Evolutionary conservation across 2,888 invertebrate species (phyloP).

Genomic region (Cactoblastis cactorum): DNA sequence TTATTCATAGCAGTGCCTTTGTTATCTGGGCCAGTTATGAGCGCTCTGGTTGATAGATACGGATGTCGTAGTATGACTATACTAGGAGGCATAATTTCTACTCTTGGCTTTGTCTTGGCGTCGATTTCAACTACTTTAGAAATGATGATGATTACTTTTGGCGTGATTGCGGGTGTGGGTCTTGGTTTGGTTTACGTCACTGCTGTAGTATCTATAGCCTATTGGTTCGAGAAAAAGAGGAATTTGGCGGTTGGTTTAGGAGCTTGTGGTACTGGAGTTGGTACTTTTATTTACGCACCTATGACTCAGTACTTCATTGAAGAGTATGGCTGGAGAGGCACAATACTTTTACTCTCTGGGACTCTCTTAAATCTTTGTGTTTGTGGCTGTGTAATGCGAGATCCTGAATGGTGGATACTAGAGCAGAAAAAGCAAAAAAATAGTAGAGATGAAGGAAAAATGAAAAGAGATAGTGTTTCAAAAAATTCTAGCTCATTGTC

Average conservation of each 20-base stretch:
- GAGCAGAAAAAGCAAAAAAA: slow-evolving; percentile 79
- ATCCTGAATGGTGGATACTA: slow-evolving; percentile 89
- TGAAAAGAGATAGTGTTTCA: slow-evolving; percentile 49
- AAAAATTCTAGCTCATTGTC: slow-evolving; percentile 75
- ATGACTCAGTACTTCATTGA: slow-evolving; percentile 88
- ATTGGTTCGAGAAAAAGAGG: slow-evolving; percentile 94
- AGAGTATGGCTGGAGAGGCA: slow-evolving; percentile 92
- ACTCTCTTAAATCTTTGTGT: slow-evolving; percentile 91
- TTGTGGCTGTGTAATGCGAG: slow-evolving; percentile 92
- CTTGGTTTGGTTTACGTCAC: slow-evolving; percentile 92
- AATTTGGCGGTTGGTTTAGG: slow-evolving; percentile 92
- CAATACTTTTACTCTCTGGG: slow-evolving; percentile 88
- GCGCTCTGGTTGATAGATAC: slow-evolving; percentile 90
- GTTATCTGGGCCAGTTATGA: slow-evolving; percentile 90
- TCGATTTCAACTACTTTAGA: slow-evolving; percentile 85
- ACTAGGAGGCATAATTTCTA: slow-evolving; percentile 85
- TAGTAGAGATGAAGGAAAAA: slow-evolving; percentile 37
- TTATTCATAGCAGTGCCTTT: slow-evolving; percentile 94
- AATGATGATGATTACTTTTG: slow-evolving; percentile 91
- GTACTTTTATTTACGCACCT: slow-evolving; percentile 93
- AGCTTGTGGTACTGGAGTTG: slow-evolving; percentile 93
- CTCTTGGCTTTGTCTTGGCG: slow-evolving; percentile 87
- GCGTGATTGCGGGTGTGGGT: slow-evolving; percentile 90
- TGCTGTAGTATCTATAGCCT: slow-evolving; percentile 94
- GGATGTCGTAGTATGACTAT: slow-evolving; percentile 90